phyloP scores from a whole-genome alignment of 2,113 vertebrate genomes.

The Gadus chalcogrammus region DNA sequence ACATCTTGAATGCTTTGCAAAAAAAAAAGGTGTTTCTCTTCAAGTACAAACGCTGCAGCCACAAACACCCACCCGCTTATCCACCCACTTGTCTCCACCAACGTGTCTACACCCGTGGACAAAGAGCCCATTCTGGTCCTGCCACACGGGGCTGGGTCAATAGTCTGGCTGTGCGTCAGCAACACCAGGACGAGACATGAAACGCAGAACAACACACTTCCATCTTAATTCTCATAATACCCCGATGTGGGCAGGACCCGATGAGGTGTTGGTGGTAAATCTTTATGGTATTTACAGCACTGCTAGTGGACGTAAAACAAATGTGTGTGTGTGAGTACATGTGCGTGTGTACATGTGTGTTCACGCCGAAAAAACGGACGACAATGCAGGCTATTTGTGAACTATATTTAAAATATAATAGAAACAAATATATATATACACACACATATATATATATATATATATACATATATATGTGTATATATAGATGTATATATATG shows the following conservation, averaged over 20 bases:
- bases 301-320: not conserved
- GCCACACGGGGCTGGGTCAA: slow-evolving; percentile 5
- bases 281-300: slow-evolving; percentile 7
- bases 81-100: slow-evolving; percentile 26
- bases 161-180: too few relatives aligned
- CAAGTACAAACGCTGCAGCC: too few relatives aligned
- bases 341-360: slow-evolving; percentile 12
- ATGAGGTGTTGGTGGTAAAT: slow-evolving; percentile 37
- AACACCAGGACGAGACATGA: slow-evolving; percentile 26
- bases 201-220: slow-evolving; percentile 28
- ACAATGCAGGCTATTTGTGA: too few relatives aligned
- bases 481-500: too few relatives aligned
- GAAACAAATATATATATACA: too few relatives aligned
- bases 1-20: too few relatives aligned
- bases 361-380: not conserved
- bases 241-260: slow-evolving; percentile 7
- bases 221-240: slow-evolving; percentile 34
- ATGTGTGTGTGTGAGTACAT: slow-evolving; percentile 7
- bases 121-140: slow-evolving; percentile 22
- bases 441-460: too few relatives aligned
- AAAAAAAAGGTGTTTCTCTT: too few relatives aligned
- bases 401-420: too few relatives aligned
- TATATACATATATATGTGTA: too few relatives aligned
- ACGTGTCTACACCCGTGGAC: slow-evolving; percentile 15
- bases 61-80: not conserved